Evolutionary conservation across 2,888 invertebrate genomes (phyloP).

Genomic region (Yponomeuta sedellus): DNA sequence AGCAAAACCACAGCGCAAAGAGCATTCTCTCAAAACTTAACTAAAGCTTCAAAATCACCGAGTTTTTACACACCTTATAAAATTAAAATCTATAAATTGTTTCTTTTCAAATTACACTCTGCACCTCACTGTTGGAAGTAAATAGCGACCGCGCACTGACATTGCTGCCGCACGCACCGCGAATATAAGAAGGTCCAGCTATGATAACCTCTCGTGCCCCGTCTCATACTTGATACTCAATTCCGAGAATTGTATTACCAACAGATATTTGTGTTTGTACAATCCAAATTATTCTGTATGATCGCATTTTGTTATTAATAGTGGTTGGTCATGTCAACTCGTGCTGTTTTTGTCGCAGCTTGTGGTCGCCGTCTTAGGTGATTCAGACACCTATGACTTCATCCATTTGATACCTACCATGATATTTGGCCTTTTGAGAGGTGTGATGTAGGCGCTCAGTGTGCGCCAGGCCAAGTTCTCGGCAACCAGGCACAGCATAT

Average conservation of each 20-base stretch:
- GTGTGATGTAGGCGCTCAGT: too few relatives aligned
- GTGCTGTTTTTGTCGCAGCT: not conserved
- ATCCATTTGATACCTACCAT: constrained; percentile 9
- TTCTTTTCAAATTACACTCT: not conserved
- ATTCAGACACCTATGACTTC: not conserved
- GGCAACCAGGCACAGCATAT: too few relatives aligned
- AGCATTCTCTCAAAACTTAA: too few relatives aligned
- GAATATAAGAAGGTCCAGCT: constrained; percentile 62
- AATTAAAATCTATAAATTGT: constrained; percentile 15
- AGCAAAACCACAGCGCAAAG: too few relatives aligned
- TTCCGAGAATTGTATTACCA: constrained; percentile 49
- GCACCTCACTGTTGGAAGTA: constrained; percentile 25
- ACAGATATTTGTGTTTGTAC: not conserved
- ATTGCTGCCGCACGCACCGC: constrained; percentile 38
- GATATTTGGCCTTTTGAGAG: constrained; percentile 16
- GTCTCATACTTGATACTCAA: constrained; percentile 44
- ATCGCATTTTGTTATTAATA: not conserved
- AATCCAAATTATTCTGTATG: not conserved
- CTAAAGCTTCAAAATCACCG: too few relatives aligned
- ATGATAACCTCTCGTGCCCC: constrained; percentile 53
- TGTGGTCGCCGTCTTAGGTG: not conserved
- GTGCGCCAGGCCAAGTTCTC: too few relatives aligned
- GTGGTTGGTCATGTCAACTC: not conserved
- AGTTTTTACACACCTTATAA: constrained; percentile 32
- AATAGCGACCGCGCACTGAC: constrained; percentile 43